Evolutionary conservation across 2,888 invertebrate species (phyloP).

Genomic region (Clunio marinus): DNA sequence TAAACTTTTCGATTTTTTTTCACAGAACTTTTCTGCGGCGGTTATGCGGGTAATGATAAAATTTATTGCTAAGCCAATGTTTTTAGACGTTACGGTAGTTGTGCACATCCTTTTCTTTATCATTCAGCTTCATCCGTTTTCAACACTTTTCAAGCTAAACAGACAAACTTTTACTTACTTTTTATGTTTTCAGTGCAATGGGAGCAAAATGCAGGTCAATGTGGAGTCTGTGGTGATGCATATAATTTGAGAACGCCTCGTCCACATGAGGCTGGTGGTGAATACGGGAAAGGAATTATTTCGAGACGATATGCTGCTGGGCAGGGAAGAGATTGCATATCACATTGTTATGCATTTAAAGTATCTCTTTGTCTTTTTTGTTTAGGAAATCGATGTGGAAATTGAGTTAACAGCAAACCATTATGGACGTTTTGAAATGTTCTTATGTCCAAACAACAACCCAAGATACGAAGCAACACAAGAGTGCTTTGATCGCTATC

Average conservation of each 20-base stretch:
- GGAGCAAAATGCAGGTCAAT: constrained; percentile 79
- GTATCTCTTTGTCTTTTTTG: too few species aligned
- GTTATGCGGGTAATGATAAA: constrained; percentile 65
- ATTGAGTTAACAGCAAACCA: constrained; percentile 87
- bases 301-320: constrained; percentile 76
- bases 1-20: constrained; percentile 22
- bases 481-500: constrained; percentile 78
- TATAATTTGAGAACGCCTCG: constrained; percentile 65
- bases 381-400: constrained; percentile 79
- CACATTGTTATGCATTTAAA: constrained; percentile 39
- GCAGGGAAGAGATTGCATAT: constrained; percentile 56
- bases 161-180: constrained; percentile 8
- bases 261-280: constrained; percentile 86
- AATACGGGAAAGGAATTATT: constrained; percentile 80
- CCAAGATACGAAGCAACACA: constrained; percentile 71
- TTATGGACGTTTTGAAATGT: constrained; percentile 79
- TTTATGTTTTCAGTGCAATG: constrained; percentile 64
- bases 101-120: background rate
- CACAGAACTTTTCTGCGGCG: constrained; percentile 82
- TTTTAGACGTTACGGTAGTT: too few species aligned
- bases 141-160: background rate
- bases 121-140: background rate
- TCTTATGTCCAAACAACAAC: constrained; percentile 81
- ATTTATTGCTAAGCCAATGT: background rate
- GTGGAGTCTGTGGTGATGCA: constrained; percentile 88